These are phyloP conservation scores for Cavia porcellus DNA, from an alignment of 2,113 vertebrate genomes.

Conservation along the genomic window DNA sequence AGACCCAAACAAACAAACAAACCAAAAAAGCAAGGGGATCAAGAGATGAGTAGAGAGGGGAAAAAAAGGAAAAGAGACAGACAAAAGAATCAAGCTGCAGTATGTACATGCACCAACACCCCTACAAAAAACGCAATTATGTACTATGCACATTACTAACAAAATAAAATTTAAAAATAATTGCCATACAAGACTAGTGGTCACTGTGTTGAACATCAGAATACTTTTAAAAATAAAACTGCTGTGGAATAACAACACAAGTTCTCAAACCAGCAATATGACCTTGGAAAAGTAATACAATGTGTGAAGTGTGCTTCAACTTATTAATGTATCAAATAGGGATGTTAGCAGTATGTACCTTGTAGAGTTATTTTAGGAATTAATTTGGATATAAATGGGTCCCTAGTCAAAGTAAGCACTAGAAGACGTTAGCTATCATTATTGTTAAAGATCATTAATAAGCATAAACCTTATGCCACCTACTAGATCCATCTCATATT, in stretches of 20 bases:
- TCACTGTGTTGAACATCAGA: conserved; percentile 3
- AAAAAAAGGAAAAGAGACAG: neutral
- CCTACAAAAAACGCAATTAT: neutral
- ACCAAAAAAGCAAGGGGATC: neutral
- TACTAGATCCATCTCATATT: conserved; percentile 13
- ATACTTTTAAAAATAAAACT: neutral
- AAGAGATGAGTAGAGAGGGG: neutral
- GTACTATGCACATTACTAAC: neutral
- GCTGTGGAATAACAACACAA: conserved; percentile 35
- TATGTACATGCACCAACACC: neutral
- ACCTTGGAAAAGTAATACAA: conserved; percentile 12
- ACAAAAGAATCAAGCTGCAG: neutral
- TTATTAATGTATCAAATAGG: neutral
- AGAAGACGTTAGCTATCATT: conserved; percentile 21
- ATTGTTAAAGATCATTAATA: conserved; percentile 5
- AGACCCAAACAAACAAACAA: neutral
- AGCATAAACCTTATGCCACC: neutral
- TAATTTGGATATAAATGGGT: neutral
- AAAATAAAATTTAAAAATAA: neutral
- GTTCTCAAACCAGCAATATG: neutral
- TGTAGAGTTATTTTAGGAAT: neutral
- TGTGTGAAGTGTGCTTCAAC: neutral
- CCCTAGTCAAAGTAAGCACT: conserved; percentile 40
- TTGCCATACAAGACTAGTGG: neutral
- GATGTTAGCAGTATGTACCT: neutral